A percentile compares a stretch with the other conserved stretches of the same genome.
Evolutionary conservation across 2,113 vertebrate species (phyloP).

Genomic region (western clawed frog (Xenopus tropicalis)): UCB_Xtro_10.0 CM004444.2:90622001-90622500

Average conservation of each 20-base stretch:
- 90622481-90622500: conserved; percentile 91
- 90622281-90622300: conserved; percentile 18
- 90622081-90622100: not conserved
- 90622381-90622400: conserved; percentile 98
- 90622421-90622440: conserved; percentile 81
- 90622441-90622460: conserved; percentile 84
- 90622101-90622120: conserved; percentile 32
- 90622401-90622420: conserved; percentile 94
- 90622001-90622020: too few species aligned
- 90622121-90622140: conserved; percentile 39
- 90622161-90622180: conserved; percentile 53
- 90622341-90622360: not conserved
- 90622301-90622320: not conserved
- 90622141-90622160: conserved; percentile 42
- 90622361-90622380: conserved; percentile 20
- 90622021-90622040: too few species aligned
- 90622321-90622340: not conserved
- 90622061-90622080: conserved; percentile 5
- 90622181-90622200: conserved; percentile 75
- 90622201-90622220: conserved; percentile 76
- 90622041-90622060: not conserved
- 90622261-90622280: conserved; percentile 68
- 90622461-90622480: conserved; percentile 97
- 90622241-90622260: conserved; percentile 77
- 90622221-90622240: conserved; percentile 79